Evolutionary conservation across 2,113 vertebrate species (phyloP), one percentile per base, ranked within the genome.

Genomic region (Sinocyclocheilus anophthalmus): DNA sequence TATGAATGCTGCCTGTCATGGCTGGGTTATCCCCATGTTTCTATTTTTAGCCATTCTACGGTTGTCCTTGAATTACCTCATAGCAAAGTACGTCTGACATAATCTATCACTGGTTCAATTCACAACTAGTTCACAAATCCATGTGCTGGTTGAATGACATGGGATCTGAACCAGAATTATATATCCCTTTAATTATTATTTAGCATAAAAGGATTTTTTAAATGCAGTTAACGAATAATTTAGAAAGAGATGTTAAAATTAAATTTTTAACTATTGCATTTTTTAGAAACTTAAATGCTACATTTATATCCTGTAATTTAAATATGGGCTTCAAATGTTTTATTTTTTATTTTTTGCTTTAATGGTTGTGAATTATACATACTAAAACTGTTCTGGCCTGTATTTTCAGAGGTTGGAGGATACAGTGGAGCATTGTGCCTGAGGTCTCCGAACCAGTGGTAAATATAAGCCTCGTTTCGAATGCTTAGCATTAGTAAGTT

Each of bases 1-100:
- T 95, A 97, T 99, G 96, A 96, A 99, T 50, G 96, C 97, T 67
- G 97, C 97, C 76, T 99, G 98, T 97, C 95, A 96, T 61, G 98
- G 98, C 94, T 99, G 98, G 98, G 96, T 94, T 95, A 93, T 99
- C 93, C 97, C 98, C 89, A 95, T 98, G 96, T 98, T 99, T 94
- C 93, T 99, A 88, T 98, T 99, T 90, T 95, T 99, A 86, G 98
- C 97, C 73, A 98, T 99, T 91, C 88, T 99, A 92, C 96, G 98
- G 89, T 94, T 99, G 82, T 99, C 98, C 57, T 95, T 99, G 91
- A 99, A 99, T 96, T 99, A 97, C 95, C 97, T 99, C 94, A 99
- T 99, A 72, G 96, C 98, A 94, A 98, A 96, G 98, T 97, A 93
- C 91, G 78, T 90, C 33, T 4, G 26, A 73, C 26, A 80, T 16